Base-by-base conservation (phyloP, 1,140 invertebrate species). In the Lepidurus couesii region DNA sequence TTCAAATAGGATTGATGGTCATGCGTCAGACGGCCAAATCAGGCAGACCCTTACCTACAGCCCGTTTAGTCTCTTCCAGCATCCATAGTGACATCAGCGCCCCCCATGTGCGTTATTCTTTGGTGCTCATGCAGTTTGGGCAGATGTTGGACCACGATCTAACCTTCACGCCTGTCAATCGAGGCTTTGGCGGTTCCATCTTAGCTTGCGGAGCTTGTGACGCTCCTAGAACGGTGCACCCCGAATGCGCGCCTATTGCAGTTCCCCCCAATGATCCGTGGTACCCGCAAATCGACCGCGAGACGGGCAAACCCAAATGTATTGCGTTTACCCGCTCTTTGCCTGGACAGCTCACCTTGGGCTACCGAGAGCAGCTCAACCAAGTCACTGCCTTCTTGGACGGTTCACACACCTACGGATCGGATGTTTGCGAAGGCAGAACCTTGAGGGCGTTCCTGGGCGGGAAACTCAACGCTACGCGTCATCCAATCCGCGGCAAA, bases 301-400 rank as follows among this genome's bases (percentile, higher is more conserved):
- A 82, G n/a, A 85, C 85, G 26, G 87, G 88, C 10, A 81, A 82
- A 77, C 86, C 86, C n/a, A 84, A 87, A 79, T 90, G 89, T 79
- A 86, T 90, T 77, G 86, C 88, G 43, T 89, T 90, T 77, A 87
- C 87, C 6, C 83, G 89, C 74, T 90, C 88, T 24, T 84, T 90
- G 81, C 85, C 89, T 26, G 89, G 88, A 0, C 89, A 90, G 80
- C 84, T 88, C 6, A 89, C 87, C 13, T 82, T 90, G 16, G 87
- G 88, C 24, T 83, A 85, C 26, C 83, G 89, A 76, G 88, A 90
- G 80, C 90, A 90, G 82, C 83, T 90, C 80, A 91, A 92, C 82
- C 88, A 90, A 82, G 83, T 90, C 10, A 91, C 90, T 7, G 87
- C 89, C 0, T 90, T 87, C 80, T 82, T 91, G 1, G 90, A 92